phyloP scores from a whole-genome alignment of 1,140 invertebrate species.

The Parasteatoda tepidariorum region DNA sequence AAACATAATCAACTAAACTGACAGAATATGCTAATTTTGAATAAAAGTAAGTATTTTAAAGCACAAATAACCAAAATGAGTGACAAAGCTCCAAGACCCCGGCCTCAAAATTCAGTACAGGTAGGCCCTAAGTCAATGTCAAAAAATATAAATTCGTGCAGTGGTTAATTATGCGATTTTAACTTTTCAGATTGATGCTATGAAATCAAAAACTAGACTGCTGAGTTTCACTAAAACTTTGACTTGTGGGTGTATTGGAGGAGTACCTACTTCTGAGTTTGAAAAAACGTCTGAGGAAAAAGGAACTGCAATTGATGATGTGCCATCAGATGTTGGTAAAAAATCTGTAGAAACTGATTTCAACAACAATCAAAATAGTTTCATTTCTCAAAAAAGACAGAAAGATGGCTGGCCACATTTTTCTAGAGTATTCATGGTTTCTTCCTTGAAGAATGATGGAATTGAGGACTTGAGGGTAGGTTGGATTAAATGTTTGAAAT shows the following conservation, averaged over 20 bases:
- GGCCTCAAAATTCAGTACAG: too few relatives aligned
- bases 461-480: constrained; percentile 75
- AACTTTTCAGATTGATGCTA: constrained; percentile 43
- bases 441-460: constrained; percentile 82
- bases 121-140: too few relatives aligned
- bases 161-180: too few relatives aligned
- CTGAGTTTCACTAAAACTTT: constrained; percentile 20
- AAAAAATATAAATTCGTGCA: too few relatives aligned
- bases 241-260: not conserved
- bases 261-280: not conserved
- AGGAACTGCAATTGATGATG: not conserved
- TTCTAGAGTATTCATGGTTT: constrained; percentile 87
- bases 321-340: not conserved
- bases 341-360: not conserved
- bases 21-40: too few relatives aligned
- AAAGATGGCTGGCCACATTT: constrained; percentile 79
- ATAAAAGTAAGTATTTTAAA: too few relatives aligned
- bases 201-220: constrained; percentile 45
- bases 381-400: not conserved
- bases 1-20: too few relatives aligned
- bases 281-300: not conserved
- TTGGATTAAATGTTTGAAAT: too few relatives aligned
- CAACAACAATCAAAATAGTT: not conserved
- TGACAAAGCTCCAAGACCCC: too few relatives aligned
- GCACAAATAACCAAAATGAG: too few relatives aligned